These are phyloP conservation scores for Urophycis tenuis DNA, from an alignment of 2,797 vertebrate species.

Conservation along the genomic window DNA sequence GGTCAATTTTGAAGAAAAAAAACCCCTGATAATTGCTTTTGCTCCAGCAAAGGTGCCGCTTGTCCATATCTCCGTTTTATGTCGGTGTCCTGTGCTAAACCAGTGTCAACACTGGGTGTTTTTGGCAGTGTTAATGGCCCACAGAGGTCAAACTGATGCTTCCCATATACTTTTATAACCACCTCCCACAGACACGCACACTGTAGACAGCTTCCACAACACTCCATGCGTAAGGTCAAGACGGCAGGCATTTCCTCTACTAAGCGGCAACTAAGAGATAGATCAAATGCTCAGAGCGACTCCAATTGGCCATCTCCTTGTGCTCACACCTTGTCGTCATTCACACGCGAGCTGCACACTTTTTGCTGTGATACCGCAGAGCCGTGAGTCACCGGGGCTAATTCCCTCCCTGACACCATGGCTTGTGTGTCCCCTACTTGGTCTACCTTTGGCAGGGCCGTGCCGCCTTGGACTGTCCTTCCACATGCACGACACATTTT, in stretches of 20 bases:
- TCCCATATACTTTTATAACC: not conserved
- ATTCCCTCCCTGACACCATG: not conserved
- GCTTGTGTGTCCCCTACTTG: not conserved
- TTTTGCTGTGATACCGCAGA: not conserved
- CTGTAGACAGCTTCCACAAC: not conserved
- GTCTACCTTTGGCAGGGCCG: not conserved
- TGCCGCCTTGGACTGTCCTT: not conserved
- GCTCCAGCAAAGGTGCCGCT: not conserved
- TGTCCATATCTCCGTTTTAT: not conserved
- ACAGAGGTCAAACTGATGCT: not conserved
- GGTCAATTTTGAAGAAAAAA: too few species aligned
- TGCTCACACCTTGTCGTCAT: not conserved
- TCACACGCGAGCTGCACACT: not conserved
- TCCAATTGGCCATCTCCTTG: not conserved
- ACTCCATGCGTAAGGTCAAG: not conserved
- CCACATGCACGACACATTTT: conserved; percentile 1
- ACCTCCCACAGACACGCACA: not conserved
- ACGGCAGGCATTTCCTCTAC: not conserved
- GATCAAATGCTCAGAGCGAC: too few species aligned
- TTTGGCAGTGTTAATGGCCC: not conserved
- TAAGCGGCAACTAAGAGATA: not conserved
- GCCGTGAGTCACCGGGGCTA: not conserved
- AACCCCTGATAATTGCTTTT: not conserved
- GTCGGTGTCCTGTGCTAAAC: not conserved
- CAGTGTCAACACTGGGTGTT: not conserved